Percentiles rank a stretch among this genome's conserved stretches.
phyloP scores from a whole-genome alignment of 2,113 vertebrate genomes.

The Strix uralensis region DNA sequence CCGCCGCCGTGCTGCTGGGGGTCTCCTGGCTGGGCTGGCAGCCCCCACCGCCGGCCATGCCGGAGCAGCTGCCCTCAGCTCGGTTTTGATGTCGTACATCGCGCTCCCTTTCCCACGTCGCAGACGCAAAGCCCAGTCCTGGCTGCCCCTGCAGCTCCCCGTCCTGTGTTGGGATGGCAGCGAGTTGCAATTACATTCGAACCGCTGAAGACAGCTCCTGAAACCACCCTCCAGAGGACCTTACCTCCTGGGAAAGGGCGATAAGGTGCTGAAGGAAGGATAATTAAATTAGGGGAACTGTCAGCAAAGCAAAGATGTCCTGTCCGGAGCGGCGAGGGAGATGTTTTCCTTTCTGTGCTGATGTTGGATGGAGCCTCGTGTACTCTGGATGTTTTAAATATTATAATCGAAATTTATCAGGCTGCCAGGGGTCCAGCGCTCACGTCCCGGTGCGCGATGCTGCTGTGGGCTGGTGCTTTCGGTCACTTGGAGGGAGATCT shows the following conservation, averaged over 20 bases:
- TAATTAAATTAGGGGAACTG: background rate
- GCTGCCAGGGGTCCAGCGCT: background rate
- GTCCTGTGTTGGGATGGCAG: background rate
- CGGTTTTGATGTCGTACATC: too few species aligned
- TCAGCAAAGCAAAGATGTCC: background rate
- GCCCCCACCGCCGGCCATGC: too few species aligned
- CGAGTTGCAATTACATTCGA: background rate
- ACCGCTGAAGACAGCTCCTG: background rate
- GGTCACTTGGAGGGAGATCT: background rate
- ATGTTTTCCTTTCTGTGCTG: background rate
- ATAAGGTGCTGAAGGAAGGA: background rate
- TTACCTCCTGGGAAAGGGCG: background rate
- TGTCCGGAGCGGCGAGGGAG: accelerated
- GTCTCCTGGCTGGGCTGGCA: too few species aligned
- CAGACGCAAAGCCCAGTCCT: background rate
- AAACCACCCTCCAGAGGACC: background rate
- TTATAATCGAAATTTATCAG: background rate
- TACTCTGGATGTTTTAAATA: background rate
- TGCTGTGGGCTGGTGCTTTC: background rate
- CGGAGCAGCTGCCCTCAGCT: too few species aligned
- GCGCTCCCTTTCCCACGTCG: too few species aligned
- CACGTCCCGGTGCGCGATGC: accelerated
- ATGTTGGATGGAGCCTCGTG: background rate
- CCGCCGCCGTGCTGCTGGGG: too few species aligned
- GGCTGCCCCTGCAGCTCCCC: accelerated